A percentile compares a stretch with the other conserved stretches of the same genome.
phyloP scores from a whole-genome alignment of 2,888 invertebrate species.

The Cephalotes varians region DNA sequence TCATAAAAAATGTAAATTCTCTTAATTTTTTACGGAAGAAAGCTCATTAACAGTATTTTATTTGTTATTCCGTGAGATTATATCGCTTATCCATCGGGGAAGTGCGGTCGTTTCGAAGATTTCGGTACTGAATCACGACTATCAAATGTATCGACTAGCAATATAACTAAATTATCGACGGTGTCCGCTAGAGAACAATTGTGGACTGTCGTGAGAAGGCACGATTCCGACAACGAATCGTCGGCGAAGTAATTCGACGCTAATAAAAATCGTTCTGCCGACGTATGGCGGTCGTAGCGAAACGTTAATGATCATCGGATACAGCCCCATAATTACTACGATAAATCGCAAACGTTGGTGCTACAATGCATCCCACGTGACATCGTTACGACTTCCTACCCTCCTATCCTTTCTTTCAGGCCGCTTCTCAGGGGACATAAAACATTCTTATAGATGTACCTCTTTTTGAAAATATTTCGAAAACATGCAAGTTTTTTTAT shows the following conservation, averaged over 20 bases:
- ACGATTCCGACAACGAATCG: constrained; percentile 61
- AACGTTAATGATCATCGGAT: constrained; percentile 84
- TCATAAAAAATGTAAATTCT: constrained; percentile 6
- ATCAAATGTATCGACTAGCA: constrained; percentile 49
- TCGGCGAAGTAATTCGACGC: constrained; percentile 68
- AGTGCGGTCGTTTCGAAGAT: constrained; percentile 19
- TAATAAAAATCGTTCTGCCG: constrained; percentile 82
- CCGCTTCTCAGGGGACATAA: constrained; percentile 24
- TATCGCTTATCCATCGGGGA: constrained; percentile 8
- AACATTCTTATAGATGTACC: neutral
- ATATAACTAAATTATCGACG: constrained; percentile 57
- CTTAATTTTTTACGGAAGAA: neutral
- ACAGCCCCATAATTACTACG: constrained; percentile 82
- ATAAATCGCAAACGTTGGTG: constrained; percentile 80
- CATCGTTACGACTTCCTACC: constrained; percentile 74
- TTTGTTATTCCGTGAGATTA: neutral
- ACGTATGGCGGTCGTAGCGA: constrained; percentile 80
- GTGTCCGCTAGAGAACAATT: constrained; percentile 58
- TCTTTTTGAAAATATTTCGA: constrained; percentile 7
- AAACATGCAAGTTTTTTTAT: neutral
- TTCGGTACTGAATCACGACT: constrained; percentile 21
- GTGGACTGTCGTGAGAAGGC: constrained; percentile 68
- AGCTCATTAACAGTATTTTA: neutral
- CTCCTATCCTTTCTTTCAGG: constrained; percentile 72
- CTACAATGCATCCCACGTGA: constrained; percentile 78